phyloP scores from a whole-genome alignment of 2,888 invertebrate genomes.

The Lasioglossum calceatum region DNA sequence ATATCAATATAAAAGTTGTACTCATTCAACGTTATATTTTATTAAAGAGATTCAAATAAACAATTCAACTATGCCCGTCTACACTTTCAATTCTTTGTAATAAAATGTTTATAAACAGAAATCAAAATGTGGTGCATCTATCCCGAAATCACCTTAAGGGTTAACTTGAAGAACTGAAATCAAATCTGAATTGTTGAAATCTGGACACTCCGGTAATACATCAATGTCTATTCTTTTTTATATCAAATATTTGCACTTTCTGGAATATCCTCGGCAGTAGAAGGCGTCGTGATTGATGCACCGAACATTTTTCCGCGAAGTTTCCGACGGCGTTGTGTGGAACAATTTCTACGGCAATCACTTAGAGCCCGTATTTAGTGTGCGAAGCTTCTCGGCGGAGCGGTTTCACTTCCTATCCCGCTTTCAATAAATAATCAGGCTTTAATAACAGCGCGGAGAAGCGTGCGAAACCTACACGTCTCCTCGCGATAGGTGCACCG shows the following conservation, averaged over 20 bases:
- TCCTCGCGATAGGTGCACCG: background rate
- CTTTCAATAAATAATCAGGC: slow-evolving; percentile 3
- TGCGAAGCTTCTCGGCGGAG: background rate
- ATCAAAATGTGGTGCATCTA: too few relatives aligned
- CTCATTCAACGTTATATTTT: too few relatives aligned
- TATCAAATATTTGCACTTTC: background rate
- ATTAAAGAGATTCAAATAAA: too few relatives aligned
- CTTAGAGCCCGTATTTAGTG: background rate
- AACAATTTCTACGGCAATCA: slow-evolving; percentile 3
- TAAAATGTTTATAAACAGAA: too few relatives aligned
- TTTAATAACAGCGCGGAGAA: slow-evolving; percentile 12
- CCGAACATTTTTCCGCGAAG: background rate
- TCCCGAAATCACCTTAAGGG: too few relatives aligned
- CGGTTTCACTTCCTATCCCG: slow-evolving; percentile 12
- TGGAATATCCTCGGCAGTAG: background rate
- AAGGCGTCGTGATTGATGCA: background rate
- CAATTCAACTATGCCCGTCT: too few relatives aligned
- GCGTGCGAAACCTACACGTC: slow-evolving; percentile 13
- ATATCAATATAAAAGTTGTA: too few relatives aligned
- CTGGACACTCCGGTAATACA: background rate
- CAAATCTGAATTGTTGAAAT: too few relatives aligned
- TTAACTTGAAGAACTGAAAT: too few relatives aligned
- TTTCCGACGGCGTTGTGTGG: background rate
- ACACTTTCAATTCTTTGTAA: too few relatives aligned
- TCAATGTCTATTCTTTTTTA: background rate